Evolutionary conservation across 2,113 vertebrate genomes (phyloP).

Genomic region (Pseudorectes ferrugineus): DNA sequence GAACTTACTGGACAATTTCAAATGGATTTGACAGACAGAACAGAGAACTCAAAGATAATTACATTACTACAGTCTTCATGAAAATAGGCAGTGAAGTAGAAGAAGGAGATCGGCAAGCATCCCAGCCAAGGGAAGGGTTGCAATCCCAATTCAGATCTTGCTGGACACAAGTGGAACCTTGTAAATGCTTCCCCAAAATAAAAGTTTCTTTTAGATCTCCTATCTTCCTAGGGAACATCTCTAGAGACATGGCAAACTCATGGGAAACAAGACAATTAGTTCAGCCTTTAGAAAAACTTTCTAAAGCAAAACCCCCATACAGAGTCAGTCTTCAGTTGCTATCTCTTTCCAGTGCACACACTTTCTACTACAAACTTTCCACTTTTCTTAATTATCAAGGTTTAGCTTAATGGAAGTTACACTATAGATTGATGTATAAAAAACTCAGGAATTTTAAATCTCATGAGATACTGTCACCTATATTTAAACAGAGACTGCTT

Average conservation of each 20-base stretch:
- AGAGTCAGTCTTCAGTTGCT: not conserved
- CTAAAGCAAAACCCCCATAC: not conserved
- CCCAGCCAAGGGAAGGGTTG: not conserved
- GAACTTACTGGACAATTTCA: conserved; percentile 28
- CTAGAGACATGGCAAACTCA: not conserved
- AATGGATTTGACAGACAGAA: conserved; percentile 38
- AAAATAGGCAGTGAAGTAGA: conserved; percentile 32
- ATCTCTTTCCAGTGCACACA: not conserved
- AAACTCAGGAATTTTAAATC: not conserved
- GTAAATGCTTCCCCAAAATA: not conserved
- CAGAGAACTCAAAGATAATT: conserved; percentile 28
- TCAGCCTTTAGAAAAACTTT: not conserved
- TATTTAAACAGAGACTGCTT: not conserved
- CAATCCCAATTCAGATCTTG: not conserved
- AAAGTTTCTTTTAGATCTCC: not conserved
- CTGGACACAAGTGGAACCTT: not conserved
- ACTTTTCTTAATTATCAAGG: not conserved
- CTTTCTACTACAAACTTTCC: not conserved
- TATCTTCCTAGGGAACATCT: not conserved
- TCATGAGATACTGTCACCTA: not conserved
- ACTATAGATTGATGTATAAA: not conserved
- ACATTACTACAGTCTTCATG: conserved; percentile 8
- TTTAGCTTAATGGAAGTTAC: not conserved
- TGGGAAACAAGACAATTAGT: not conserved
- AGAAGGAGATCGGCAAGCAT: not conserved